Percentiles rank a stretch among this genome's conserved stretches.
Evolutionary conservation across 2,113 vertebrate species (phyloP).

Genomic region (Mormyrus iriodes): DNA sequence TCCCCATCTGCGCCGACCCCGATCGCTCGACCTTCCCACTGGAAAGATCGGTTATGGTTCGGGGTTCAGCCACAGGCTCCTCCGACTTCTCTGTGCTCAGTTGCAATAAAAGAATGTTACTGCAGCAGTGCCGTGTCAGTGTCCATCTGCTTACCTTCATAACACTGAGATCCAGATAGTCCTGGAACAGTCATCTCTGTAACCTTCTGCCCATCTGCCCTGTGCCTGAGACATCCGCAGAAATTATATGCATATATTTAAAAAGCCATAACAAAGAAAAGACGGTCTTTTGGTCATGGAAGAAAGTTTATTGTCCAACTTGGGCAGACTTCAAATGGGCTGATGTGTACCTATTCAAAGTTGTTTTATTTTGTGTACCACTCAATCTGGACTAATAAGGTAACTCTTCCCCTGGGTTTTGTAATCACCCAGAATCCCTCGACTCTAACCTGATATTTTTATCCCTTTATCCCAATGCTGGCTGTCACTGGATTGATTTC

Average conservation of each 20-base stretch:
- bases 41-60: too few species aligned
- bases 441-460: not conserved
- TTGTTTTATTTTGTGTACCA: not conserved
- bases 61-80: too few species aligned
- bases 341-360: conserved; percentile 7
- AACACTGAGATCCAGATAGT: not conserved
- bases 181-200: not conserved
- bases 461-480: not conserved
- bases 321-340: not conserved
- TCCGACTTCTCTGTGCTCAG: too few species aligned
- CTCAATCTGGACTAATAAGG: not conserved
- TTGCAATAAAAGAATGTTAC: too few species aligned
- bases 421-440: not conserved
- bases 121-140: too few species aligned
- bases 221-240: not conserved
- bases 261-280: not conserved
- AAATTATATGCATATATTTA: not conserved
- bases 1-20: too few species aligned
- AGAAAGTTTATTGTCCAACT: too few species aligned
- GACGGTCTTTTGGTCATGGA: not conserved
- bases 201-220: not conserved
- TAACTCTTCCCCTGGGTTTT: not conserved
- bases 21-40: too few species aligned
- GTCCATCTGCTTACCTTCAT: too few species aligned
- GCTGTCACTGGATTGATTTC: not conserved